Conservation (phyloP, 2,888 invertebrate species). For the Mythimna loreyi region DNA sequence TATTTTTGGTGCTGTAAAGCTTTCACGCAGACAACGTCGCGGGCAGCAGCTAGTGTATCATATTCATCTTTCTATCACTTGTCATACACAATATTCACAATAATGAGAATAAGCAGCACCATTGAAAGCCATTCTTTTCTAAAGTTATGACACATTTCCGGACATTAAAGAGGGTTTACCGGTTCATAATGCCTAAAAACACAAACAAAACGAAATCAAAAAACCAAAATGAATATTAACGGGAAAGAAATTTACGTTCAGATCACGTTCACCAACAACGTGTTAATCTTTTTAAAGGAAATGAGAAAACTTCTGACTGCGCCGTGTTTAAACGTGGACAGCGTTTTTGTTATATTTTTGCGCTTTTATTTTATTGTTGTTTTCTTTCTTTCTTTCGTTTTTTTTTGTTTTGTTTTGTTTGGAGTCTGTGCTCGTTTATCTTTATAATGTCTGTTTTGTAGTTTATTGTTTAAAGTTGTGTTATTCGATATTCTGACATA, state of each 20-base stretch:
- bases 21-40: too few species aligned
- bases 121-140: background rate
- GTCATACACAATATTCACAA: background rate
- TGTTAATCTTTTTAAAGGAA: constrained; percentile 86
- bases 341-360: constrained; percentile 63
- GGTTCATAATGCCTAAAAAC: constrained; percentile 4
- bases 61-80: background rate
- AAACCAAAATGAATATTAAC: constrained; percentile 72
- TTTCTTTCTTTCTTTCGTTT: constrained; percentile 21
- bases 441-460: constrained; percentile 27
- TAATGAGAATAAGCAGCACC: background rate
- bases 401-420: constrained; percentile 35
- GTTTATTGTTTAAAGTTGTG: constrained; percentile 8
- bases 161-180: background rate
- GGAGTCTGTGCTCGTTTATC: constrained; percentile 17
- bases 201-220: constrained; percentile 41
- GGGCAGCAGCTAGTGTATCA: background rate
- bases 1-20: too few species aligned
- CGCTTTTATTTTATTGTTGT: constrained; percentile 47
- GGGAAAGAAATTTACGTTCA: constrained; percentile 71
- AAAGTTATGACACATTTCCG: background rate
- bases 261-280: constrained; percentile 78
- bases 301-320: constrained; percentile 80
- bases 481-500: background rate
- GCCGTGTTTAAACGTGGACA: constrained; percentile 68